Conservation (phyloP, 1,140 invertebrate genomes). For the Scaptomyza hsui region DNA sequence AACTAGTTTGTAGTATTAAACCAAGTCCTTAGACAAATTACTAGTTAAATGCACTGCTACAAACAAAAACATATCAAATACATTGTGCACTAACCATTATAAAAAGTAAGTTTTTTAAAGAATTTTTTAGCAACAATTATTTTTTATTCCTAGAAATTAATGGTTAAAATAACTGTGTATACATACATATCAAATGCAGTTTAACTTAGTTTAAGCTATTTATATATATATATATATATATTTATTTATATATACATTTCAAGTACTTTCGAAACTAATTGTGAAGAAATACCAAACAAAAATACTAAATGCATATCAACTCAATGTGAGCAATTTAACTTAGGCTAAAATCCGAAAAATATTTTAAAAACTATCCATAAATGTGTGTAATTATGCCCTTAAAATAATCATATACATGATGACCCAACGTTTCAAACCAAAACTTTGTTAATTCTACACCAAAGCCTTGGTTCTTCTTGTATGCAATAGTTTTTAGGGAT, state of each 20-base stretch:
- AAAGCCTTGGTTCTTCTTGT: conserved; percentile 51
- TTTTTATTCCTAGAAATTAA: conserved; percentile 50
- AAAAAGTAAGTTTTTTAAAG: conserved; percentile 59
- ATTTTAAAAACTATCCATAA: conserved; percentile 27
- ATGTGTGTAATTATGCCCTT: conserved; percentile 6
- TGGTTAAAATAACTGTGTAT: conserved; percentile 23
- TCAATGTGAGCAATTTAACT: conserved; percentile 55
- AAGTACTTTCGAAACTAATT: conserved; percentile 54
- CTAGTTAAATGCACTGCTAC: conserved; percentile 49
- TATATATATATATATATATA: neutral
- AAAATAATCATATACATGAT: conserved; percentile 10
- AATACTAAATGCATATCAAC: conserved; percentile 47
- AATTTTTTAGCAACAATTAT: conserved; percentile 74
- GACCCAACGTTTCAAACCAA: conserved; percentile 27
- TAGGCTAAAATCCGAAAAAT: conserved; percentile 25
- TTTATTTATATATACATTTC: conserved; percentile 18
- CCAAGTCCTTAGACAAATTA: conserved; percentile 39
- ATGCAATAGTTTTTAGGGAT: conserved; percentile 58
- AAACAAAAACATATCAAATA: conserved; percentile 18
- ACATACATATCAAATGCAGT: conserved; percentile 55
- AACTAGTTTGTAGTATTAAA: conserved; percentile 19
- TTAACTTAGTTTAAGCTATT: conserved; percentile 42
- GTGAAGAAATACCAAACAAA: conserved; percentile 24
- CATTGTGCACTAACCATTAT: conserved; percentile 50
- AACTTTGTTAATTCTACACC: conserved; percentile 19